Base-by-base conservation (phyloP, 2,113 vertebrate genomes). In the Zapus hudsonius region DNA sequence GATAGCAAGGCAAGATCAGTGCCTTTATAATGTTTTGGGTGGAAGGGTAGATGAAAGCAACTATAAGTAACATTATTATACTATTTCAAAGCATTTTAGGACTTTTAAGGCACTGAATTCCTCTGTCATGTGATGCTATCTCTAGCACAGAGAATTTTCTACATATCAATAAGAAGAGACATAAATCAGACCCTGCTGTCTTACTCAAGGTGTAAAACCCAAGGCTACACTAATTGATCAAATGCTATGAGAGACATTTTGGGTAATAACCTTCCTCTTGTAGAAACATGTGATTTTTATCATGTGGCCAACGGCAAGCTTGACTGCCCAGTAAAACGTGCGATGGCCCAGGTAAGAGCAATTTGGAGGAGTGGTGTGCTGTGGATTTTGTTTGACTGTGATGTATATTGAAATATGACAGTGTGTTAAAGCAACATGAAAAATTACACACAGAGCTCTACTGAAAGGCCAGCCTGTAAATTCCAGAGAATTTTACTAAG, bases 211-310 rank as follows among this genome's bases (percentile, higher is more conserved):
- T 55, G 64, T 82, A 25, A 85, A 66, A 42, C 84, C 57, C 36
- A 80, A 36, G 75, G 40, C 12, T 80, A 63, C 0, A 31, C 7
- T 74, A 55, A 92, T 42, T 4, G 47, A 67, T 27, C 72, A 83
- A 74, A 76, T 44, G 44, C 31, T n/a, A 44, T 55, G 42, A 83
- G 72, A 88, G 63, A 42, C 31, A 69, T 74, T 91, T 57, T 92
- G 84, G 81, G 44, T n/a, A 90, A 75, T 87, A 94, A 87, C 66
- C 63, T 86, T 88, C 12, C 83, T 95, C 73, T 85, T 52, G 80
- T 16, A 52, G 20, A 72, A 82, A 38, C 52, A 94, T 16, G 52
- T 55, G 81, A 95, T 23, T 76, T n/a, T 70, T 9, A 85, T 78
- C 5, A 78, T 15, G 74, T 87, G 72, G 36, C 40, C 70, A 63